phyloP scores from a whole-genome alignment of 2,888 invertebrate genomes.

The Caenorhabditis panamensis region DNA sequence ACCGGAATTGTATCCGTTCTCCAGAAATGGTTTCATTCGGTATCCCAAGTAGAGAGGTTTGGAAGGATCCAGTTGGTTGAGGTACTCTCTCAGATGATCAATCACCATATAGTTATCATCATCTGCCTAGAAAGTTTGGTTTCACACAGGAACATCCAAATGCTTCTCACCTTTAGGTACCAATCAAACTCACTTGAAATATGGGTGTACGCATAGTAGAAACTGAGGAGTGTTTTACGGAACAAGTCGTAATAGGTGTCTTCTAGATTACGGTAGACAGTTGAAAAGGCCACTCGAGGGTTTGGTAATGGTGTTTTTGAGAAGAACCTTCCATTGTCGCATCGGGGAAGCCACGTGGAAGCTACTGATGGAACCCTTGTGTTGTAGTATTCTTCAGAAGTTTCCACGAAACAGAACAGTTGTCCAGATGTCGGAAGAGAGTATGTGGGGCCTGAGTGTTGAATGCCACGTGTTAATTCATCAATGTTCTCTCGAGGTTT shows the following conservation, averaged over 20 bases:
- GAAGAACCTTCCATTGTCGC: slow-evolving; percentile 72
- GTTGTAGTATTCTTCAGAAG: slow-evolving; percentile 52
- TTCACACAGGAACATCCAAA: background rate
- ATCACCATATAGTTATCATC: slow-evolving; percentile 73
- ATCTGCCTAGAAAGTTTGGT: slow-evolving; percentile 61
- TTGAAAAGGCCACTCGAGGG: slow-evolving; percentile 63
- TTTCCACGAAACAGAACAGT: slow-evolving; percentile 64
- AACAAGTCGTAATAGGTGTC: slow-evolving; percentile 68
- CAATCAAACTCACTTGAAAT: slow-evolving; percentile 72
- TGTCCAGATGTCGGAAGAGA: slow-evolving; percentile 57
- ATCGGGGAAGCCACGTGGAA: slow-evolving; percentile 70
- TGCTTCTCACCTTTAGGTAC: slow-evolving; percentile 67
- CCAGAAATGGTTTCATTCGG: slow-evolving; percentile 67
- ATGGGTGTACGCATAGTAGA: slow-evolving; percentile 65
- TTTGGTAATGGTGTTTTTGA: slow-evolving; percentile 53
- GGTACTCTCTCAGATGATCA: slow-evolving; percentile 68
- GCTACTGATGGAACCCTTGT: slow-evolving; percentile 63
- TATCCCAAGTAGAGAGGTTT: slow-evolving; percentile 70
- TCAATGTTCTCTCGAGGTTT: slow-evolving; percentile 19
- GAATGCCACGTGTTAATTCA: slow-evolving; percentile 20
- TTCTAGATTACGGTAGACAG: slow-evolving; percentile 65
- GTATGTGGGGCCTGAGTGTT: slow-evolving; percentile 12
- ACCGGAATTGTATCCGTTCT: slow-evolving; percentile 72
- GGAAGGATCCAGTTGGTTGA: slow-evolving; percentile 60
- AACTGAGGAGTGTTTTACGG: slow-evolving; percentile 66